Conservation (phyloP, 2,888 invertebrate genomes). For the Harpagoxenus sublaevis region DNA sequence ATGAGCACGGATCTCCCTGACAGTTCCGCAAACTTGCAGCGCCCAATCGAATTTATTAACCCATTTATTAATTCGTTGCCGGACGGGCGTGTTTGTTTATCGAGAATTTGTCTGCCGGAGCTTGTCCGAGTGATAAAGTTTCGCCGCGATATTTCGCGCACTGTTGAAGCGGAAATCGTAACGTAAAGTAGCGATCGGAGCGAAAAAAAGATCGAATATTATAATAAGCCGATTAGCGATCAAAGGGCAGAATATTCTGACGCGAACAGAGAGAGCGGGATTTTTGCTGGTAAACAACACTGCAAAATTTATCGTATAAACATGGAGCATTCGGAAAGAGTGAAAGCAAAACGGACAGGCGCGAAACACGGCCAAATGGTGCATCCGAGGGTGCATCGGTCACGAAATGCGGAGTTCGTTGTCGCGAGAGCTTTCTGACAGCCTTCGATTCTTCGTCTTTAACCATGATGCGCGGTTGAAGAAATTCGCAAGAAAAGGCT, state of each 20-base stretch:
- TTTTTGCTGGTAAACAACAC: not conserved
- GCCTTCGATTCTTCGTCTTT: not conserved
- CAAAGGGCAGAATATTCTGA: not conserved
- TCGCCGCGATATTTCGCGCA: not conserved
- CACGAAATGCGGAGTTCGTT: conserved; percentile 7
- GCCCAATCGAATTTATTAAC: conserved; percentile 17
- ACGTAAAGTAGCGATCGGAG: not conserved
- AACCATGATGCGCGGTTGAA: too few relatives aligned
- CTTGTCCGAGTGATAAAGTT: not conserved
- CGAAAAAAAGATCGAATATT: not conserved
- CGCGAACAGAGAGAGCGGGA: not conserved
- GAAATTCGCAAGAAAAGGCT: not conserved
- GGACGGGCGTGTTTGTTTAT: not conserved
- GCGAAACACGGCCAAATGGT: not conserved
- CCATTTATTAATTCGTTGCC: not conserved
- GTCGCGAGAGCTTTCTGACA: not conserved
- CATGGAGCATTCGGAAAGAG: not conserved
- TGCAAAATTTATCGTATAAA: conserved; percentile 28
- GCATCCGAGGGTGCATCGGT: not conserved
- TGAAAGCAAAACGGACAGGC: conserved; percentile 16
- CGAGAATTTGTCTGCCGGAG: not conserved
- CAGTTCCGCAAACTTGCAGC: conserved; percentile 6
- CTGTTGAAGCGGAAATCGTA: not conserved
- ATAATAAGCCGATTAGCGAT: conserved; percentile 34
- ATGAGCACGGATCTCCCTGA: conserved; percentile 8